A percentile compares a stretch with the other conserved stretches of the same genome.
Evolutionary conservation across 2,113 vertebrate species (phyloP).

Genomic region (Platycercus adscitus): DNA sequence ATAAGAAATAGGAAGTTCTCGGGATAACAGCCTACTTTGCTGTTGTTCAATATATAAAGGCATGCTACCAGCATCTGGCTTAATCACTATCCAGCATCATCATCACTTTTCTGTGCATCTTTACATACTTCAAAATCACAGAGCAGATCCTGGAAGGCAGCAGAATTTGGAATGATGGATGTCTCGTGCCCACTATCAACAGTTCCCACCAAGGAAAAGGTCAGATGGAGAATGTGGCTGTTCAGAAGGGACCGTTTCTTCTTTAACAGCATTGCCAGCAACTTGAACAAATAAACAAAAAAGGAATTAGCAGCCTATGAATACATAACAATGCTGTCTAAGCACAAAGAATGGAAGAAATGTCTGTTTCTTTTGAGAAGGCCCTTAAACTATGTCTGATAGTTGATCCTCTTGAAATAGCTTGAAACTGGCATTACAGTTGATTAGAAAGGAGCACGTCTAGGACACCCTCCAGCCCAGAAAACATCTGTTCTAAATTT

Average conservation of each 20-base stretch:
- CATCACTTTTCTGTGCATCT: neutral
- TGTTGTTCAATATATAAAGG: neutral
- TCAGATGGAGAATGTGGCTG: slow-evolving; percentile 97
- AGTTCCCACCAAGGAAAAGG: slow-evolving; percentile 97
- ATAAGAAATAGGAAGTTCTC: neutral
- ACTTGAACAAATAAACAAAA: slow-evolving; percentile 71
- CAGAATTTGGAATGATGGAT: slow-evolving; percentile 97
- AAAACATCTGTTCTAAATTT: neutral
- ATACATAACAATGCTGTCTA: neutral
- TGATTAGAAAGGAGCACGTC: neutral
- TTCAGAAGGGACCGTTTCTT: slow-evolving; percentile 96
- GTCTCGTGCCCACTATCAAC: slow-evolving; percentile 98
- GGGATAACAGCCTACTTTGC: neutral
- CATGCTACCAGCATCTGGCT: neutral
- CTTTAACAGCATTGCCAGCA: slow-evolving; percentile 97
- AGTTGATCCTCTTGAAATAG: neutral
- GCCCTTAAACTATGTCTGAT: neutral
- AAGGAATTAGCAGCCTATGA: neutral
- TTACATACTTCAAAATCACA: slow-evolving; percentile 94
- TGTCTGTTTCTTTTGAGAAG: neutral
- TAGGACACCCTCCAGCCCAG: neutral
- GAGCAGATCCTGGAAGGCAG: slow-evolving; percentile 96
- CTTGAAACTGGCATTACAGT: neutral
- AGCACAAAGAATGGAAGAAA: neutral
- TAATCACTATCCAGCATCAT: neutral